Conservation (phyloP, 2,888 invertebrate species). For the Idaea straminata region DNA sequence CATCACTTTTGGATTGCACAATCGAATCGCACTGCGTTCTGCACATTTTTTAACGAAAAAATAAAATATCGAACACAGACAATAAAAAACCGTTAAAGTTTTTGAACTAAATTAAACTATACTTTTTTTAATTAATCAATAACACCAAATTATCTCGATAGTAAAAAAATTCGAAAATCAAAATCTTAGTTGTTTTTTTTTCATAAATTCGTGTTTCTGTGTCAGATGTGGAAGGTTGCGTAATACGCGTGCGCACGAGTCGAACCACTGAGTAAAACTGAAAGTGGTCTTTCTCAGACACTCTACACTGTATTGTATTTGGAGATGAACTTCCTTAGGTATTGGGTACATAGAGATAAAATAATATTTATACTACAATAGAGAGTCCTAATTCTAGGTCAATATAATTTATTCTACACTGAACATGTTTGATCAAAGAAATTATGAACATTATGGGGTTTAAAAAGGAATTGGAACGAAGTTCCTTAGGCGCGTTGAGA, state of each 20-base stretch:
- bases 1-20: constrained; percentile 51
- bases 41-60: constrained; percentile 42
- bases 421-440: too few species aligned
- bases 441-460: too few species aligned
- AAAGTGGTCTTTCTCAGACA: constrained; percentile 51
- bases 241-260: constrained; percentile 57
- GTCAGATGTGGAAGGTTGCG: constrained; percentile 66
- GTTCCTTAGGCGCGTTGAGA: too few species aligned
- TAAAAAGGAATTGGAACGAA: too few species aligned
- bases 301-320: neutral
- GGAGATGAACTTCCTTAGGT: constrained; percentile 23
- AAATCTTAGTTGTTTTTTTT: constrained; percentile 16
- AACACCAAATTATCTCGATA: neutral
- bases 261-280: constrained; percentile 65
- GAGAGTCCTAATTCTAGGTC: neutral
- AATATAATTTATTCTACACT: too few species aligned
- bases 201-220: constrained; percentile 45
- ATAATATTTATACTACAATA: neutral
- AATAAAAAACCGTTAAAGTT: constrained; percentile 15
- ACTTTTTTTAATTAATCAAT: neutral
- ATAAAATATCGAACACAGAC: constrained; percentile 33
- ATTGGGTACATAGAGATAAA: neutral
- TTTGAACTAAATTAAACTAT: neutral
- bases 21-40: constrained; percentile 52
- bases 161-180: constrained; percentile 13